Base-by-base conservation (phyloP, 2,888 invertebrate species). In the Pristionchus exspectatus region DNA sequence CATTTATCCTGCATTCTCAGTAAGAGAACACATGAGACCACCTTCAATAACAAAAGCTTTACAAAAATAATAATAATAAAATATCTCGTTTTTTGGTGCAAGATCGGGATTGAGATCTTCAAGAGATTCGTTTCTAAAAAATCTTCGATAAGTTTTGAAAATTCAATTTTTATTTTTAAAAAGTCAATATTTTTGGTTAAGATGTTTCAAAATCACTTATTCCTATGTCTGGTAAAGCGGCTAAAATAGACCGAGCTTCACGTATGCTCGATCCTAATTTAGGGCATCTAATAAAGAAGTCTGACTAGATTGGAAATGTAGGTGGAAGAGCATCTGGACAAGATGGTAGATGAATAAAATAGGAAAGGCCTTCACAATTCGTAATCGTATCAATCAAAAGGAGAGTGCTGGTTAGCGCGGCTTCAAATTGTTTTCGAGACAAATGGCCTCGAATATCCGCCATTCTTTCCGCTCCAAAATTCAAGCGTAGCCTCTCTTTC, bases 341-440 rank as follows among this genome's bases (percentile, higher is more conserved):
- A 24, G 63, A 63, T 63, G n/a, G 24, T 2, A 21, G 18, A 59
- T 59, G 24, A 59, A 59, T 59, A 24, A 18, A 59, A 59, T 21
- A 21, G 59, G 59, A 27, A 27, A 66, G 66, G 27, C 24, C 66
- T 27, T 7, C 27, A 14, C 18, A 44, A 44, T n/a, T 77, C 33
- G 77, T 77, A 77, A 44, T 16, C 44, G 77, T 24, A 77, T 81
- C 81, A 81, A 81, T 81, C 81, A 54, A 16, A 81, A n/a, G 12
- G 50, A 81, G 81, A 81, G n/a, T n/a, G 44, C 81, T 81, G 50
- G 50, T 81, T 50, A 33, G 72, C 27, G 50, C 14, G 44, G 54
- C 81, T 33, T 81, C 81, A 50, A 81, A 81, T 81, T 81, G 81
- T 81, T 81, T 81, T 81, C 50, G 10, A 50, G 81, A 81, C 50